phyloP scores from a whole-genome alignment of 2,888 invertebrate species.

The Automeris io region DNA sequence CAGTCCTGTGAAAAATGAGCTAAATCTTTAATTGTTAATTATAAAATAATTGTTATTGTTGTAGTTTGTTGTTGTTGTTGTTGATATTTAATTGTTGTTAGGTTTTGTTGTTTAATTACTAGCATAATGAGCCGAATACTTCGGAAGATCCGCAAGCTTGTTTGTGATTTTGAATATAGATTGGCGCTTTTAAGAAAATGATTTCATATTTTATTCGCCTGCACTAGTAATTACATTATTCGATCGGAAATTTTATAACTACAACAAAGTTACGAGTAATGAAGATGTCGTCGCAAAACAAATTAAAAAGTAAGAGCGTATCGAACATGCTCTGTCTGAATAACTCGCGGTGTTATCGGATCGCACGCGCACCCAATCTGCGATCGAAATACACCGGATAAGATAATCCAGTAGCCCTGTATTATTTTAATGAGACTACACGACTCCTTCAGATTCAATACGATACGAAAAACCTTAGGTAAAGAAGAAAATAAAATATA shows the following conservation, averaged over 20 bases:
- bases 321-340: slow-evolving; percentile 68
- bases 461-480: slow-evolving; percentile 72
- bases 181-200: no score
- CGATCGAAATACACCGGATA: slow-evolving; percentile 75
- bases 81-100: no score
- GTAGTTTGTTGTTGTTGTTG: no score
- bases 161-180: no score
- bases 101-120: no score
- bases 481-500: slow-evolving; percentile 68
- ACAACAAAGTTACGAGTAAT: slow-evolving; percentile 55
- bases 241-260: slow-evolving; percentile 10
- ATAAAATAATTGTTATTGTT: no score
- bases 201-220: no score
- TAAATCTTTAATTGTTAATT: no score
- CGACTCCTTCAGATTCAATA: slow-evolving; percentile 68
- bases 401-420: slow-evolving; percentile 76
- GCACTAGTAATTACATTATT: slow-evolving; percentile 2
- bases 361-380: slow-evolving; percentile 76
- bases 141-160: no score
- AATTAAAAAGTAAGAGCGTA: slow-evolving; percentile 65
- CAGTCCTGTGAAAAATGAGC: no score
- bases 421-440: slow-evolving; percentile 78
- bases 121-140: no score
- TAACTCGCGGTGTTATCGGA: slow-evolving; percentile 70
- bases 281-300: slow-evolving; percentile 69